Conservation (phyloP, 2,113 vertebrate species). For the Nymphicus hollandicus region DNA sequence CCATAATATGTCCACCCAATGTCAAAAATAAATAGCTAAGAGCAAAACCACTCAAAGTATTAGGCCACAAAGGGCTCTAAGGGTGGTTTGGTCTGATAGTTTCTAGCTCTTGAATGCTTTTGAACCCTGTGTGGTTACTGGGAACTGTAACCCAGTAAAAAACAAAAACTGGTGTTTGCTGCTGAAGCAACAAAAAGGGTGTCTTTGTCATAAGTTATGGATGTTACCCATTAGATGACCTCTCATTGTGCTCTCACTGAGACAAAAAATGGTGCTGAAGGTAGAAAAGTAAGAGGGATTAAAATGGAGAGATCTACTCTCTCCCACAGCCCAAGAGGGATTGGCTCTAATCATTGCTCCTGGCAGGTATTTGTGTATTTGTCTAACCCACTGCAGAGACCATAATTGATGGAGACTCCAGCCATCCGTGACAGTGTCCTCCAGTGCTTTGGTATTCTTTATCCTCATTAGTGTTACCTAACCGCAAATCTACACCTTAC, state of each 20-base stretch:
- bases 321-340: background rate
- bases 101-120: background rate
- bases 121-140: background rate
- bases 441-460: background rate
- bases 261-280: background rate
- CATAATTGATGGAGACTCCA: background rate
- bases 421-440: background rate
- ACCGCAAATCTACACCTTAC: background rate
- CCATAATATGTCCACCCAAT: accelerated
- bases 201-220: background rate
- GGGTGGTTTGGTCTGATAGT: background rate
- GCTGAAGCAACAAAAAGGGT: background rate
- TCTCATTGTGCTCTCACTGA: background rate
- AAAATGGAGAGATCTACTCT: background rate
- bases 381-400: background rate
- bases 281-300: background rate
- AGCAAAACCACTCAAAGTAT: background rate
- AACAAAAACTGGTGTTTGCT: background rate
- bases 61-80: background rate
- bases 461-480: background rate
- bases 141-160: background rate
- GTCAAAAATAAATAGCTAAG: background rate
- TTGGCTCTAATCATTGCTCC: background rate
- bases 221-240: background rate
- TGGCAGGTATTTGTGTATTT: background rate